Evolutionary conservation across 1,140 invertebrate species (phyloP), one percentile per base, ranked within the genome.

Genomic region (Periplaneta americana): DNA sequence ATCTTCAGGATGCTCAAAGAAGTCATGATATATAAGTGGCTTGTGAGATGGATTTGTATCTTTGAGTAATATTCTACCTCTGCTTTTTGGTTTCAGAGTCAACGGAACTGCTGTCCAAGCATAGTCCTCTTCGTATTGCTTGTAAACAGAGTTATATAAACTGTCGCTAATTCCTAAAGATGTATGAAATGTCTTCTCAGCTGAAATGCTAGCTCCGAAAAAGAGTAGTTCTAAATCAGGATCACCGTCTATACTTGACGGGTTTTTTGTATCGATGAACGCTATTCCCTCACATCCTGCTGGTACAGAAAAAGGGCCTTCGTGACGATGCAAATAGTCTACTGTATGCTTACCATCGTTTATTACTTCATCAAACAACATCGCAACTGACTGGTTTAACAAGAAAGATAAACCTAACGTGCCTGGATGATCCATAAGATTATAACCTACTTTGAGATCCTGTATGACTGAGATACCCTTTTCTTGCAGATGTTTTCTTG

Each of bases 1-100:
- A 86, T 97, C 96, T 78, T 95, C 92, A 1, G 93, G 92, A 82
- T 96, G 91, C 6, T 91, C 92, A 77, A 97, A 88, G 87, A 97
- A 97, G 95, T 96, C 1, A 85, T 96, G 95, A 85, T 96, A 92
- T 85, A 98, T 95, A n/a, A 94, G 85, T 0, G 97, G 97, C 36
- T 93, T 91, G 8, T 93, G 91, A 0, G 92, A 86, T 0, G 97
- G 97, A 90, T 98, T 93, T n/a, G 89, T 90, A 1, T 92, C 93
- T 48, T 91, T 90, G 6, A 98, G 86, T 22, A 91, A 92, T 0
- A 97, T 86, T 84, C 92, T 34, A 9, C 86, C 4, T 57, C 18
- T 82, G 28, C 88, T 88, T 82, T 89, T 87, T 8, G 90, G 90
- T 75, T 87, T 79, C 18, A 87, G 81, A 28, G 87, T 74, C 18